phyloP scores from a whole-genome alignment of 2,888 invertebrate species.

The Aradus depressus region DNA sequence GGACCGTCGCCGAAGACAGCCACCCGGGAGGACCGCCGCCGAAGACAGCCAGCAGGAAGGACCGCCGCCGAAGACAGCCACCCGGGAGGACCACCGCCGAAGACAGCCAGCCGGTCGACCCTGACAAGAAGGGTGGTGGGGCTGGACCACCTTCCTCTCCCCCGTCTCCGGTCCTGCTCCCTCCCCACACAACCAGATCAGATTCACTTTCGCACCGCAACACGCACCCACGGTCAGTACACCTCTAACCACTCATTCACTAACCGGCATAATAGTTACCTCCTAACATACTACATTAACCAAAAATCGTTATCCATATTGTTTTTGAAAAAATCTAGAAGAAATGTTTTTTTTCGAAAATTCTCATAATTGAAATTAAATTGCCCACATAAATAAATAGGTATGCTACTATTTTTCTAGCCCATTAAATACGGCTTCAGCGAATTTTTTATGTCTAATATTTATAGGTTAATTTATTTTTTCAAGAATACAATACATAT shows the following conservation, averaged over 20 bases:
- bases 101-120: neutral
- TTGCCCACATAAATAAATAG: too few species aligned
- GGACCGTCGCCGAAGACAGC: neutral
- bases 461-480: too few species aligned
- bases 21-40: neutral
- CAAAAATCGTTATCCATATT: too few species aligned
- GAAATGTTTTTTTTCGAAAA: too few species aligned
- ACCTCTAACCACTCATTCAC: constrained; percentile 6
- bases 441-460: too few species aligned
- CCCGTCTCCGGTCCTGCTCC: constrained; percentile 6
- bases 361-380: too few species aligned
- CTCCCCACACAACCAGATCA: constrained; percentile 9
- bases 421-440: too few species aligned
- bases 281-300: neutral
- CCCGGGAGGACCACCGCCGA: neutral
- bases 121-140: constrained; percentile 1
- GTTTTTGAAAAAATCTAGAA: too few species aligned
- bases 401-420: too few species aligned
- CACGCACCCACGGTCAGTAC: constrained; percentile 17
- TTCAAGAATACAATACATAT: too few species aligned
- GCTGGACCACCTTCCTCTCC: too few species aligned
- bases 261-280: neutral
- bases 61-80: neutral
- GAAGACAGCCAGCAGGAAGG: neutral
- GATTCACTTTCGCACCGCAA: constrained; percentile 17